Base-by-base conservation (phyloP, 2,888 invertebrate species). In the Brenthis hecate region DNA sequence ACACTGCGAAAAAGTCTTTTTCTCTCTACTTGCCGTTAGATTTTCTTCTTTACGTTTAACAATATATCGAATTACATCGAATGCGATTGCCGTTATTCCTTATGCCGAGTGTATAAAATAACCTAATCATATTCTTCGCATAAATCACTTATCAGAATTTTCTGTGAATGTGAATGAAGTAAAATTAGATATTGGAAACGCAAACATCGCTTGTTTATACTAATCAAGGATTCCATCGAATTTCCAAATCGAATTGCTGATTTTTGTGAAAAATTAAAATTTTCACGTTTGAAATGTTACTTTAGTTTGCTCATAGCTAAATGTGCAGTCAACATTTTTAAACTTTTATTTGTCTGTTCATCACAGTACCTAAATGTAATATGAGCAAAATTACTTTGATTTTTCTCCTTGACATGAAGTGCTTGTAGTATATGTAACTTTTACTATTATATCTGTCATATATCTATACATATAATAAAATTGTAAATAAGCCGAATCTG, bases 131-230 rank as follows among this genome's bases (percentile, higher is more conserved):
- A 72, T 72, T 61, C 66, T 56, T 61, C 66, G 61, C 53, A 69
- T 69, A 70, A 72, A 70, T 73, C 70, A 70, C 69, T 70, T 72
- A 43, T 43, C 36, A 70, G 68, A 74, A 75, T 75, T 73, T 73
- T 75, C 66, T 65, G 65, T 60, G 50, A 60, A 60, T 74, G 70
- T 66, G 73, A 76, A 72, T 73, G 67, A 72, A 66, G 71, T 8
- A 43, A 70, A 72, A 68, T 58, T 70, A 61, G 66, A 65, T 71
- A 74, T 72, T 72, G 72, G 61, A 72, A 73, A 64, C 48, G 69
- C 75, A 75, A 75, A 73, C 72, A 72, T 75, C 72, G 72, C 71
- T 74, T 75, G 75, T 75, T 68, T 74, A 73, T 70, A 70, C 62
- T 65, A 65, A 63, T 64, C 63, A 65, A 69, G 58, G 56, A 67